Conservation (phyloP, 1,140 invertebrate genomes). For the Sitophilus oryzae region DNA sequence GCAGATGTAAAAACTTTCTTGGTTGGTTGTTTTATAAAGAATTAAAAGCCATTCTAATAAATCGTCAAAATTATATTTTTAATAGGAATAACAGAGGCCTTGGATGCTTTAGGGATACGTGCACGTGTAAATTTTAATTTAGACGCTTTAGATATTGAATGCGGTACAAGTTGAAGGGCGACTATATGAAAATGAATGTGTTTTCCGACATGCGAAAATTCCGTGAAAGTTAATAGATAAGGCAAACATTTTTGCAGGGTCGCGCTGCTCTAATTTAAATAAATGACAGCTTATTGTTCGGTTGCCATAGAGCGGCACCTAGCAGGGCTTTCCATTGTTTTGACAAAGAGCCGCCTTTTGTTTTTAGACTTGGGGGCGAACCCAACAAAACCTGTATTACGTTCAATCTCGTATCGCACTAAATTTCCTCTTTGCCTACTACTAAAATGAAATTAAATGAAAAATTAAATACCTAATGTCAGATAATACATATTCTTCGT, state of each 20-base stretch:
- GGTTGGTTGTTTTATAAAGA: no score
- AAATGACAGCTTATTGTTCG: slow-evolving; percentile 11
- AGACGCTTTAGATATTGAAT: no score
- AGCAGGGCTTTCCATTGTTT: slow-evolving; percentile 5
- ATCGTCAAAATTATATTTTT: no score
- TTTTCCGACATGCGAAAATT: neutral
- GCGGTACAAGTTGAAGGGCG: no score
- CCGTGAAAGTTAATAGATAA: neutral
- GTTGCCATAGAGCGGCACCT: neutral
- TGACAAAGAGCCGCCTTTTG: slow-evolving; percentile 9
- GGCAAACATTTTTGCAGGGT: neutral
- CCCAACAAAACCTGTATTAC: neutral
- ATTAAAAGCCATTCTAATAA: no score
- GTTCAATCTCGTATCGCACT: neutral
- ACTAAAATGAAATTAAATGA: no score
- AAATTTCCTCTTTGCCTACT: no score
- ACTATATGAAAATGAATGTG: neutral
- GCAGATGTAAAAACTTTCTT: no score
- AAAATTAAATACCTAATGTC: slow-evolving; percentile 36
- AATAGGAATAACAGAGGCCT: no score
- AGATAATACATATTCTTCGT: slow-evolving; percentile 31
- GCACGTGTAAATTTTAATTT: no score
- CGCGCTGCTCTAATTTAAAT: slow-evolving; percentile 11
- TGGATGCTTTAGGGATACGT: no score
- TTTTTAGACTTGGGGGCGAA: slow-evolving; percentile 9